Evolutionary conservation across 2,113 vertebrate species (phyloP), one percentile per base, ranked within the genome.

Genomic region (Irena cyanogastra): DNA sequence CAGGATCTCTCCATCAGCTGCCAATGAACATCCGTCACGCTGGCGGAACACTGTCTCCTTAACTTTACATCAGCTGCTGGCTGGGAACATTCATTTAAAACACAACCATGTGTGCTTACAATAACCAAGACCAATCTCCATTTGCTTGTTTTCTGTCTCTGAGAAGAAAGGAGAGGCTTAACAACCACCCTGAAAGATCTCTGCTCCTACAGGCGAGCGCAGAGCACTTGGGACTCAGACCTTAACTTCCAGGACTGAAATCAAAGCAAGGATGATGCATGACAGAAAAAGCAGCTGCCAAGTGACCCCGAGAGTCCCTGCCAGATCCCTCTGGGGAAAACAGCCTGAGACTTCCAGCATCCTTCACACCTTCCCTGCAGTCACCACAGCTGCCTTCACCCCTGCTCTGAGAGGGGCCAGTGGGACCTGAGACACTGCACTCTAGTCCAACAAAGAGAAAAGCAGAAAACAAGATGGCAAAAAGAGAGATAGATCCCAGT

Each of bases 1-100:
- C 86, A 91, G 31, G 8, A 65, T 27, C 54, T 30, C 90, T 89
- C 89, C 89, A 47, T 26, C 53, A 90, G 82, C 88, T 93, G 92
- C 85, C 94, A 95, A 30, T 31, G 88, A 90, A 66, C 78, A 94
- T 86, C 89, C 76, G 2, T 93, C 94, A 78, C 0, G 1, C 68
- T 35, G 53, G 71, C 0, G 0, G 83, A 74, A 87, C 60, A 17
- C 90, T 56, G 79, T 84, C 93, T 92, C 64, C 93, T 56, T 11
- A 81, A 59, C 54, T 90, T 70, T 59, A 63, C 57, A 89, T 64
- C 92, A 92, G 71, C 75, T 63, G 39, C 66, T 88, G 76, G 7
- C 87, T 78, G 82, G 53, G 68, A 72, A 91, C 56, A 18, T 18
- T 45, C 41, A 75, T 64, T 81, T 88, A 56, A 60, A 90, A 74